Conservation (phyloP, 2,113 vertebrate genomes). For the Zosterops lateralis region DNA sequence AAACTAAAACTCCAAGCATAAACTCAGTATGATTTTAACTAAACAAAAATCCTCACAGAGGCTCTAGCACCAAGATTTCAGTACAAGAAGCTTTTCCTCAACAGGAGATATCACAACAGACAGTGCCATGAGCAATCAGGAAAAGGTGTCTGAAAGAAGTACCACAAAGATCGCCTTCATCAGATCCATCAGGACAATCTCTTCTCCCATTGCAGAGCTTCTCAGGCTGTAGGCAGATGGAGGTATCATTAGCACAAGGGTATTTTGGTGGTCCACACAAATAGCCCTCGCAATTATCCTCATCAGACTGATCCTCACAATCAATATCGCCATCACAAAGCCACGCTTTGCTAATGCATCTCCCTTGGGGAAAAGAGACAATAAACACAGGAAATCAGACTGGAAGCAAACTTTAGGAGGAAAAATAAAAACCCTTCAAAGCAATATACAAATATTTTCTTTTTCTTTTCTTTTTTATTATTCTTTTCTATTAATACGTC, state of each 20-base stretch:
- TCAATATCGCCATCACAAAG: slow-evolving; percentile 97
- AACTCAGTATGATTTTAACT: not conserved
- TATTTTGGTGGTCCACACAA: slow-evolving; percentile 94
- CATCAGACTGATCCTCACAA: slow-evolving; percentile 97
- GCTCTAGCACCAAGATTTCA: not conserved
- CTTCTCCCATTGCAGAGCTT: slow-evolving; percentile 93
- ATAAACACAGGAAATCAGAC: slow-evolving; percentile 52
- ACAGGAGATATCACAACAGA: not conserved
- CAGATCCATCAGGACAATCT: slow-evolving; percentile 93
- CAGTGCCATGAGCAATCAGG: not conserved
- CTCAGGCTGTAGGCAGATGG: slow-evolving; percentile 90
- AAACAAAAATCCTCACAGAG: not conserved
- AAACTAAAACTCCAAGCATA: not conserved
- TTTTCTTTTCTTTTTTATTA: not conserved
- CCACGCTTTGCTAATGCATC: slow-evolving; percentile 98
- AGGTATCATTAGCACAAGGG: slow-evolving; percentile 91
- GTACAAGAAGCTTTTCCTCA: not conserved
- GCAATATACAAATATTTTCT: not conserved
- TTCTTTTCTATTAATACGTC: not conserved
- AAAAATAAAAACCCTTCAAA: not conserved
- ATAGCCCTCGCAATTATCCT: slow-evolving; percentile 89
- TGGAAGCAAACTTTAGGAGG: not conserved
- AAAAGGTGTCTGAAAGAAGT: slow-evolving; percentile 53
- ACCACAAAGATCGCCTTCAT: slow-evolving; percentile 95
- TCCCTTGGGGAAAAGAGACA: slow-evolving; percentile 83